Evolutionary conservation across 2,113 vertebrate genomes (phyloP).

Genomic region (Ahaetulla prasina): DNA sequence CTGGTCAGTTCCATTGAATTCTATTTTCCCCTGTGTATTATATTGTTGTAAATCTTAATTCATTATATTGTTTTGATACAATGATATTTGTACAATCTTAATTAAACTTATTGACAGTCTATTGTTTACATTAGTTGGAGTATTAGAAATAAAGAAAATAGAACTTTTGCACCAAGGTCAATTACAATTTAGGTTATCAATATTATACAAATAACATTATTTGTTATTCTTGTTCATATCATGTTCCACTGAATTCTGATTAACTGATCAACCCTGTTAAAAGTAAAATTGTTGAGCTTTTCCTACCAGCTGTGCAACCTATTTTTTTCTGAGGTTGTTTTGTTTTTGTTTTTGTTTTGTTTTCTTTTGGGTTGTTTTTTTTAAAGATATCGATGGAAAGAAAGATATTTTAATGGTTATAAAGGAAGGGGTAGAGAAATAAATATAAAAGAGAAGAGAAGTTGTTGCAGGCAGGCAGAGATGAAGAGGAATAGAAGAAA

Average conservation of each 20-base stretch:
- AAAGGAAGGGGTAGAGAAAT: not conserved
- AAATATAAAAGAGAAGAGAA: not conserved
- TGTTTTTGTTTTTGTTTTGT: not conserved
- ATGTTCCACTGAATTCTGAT: not conserved
- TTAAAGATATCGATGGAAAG: not conserved
- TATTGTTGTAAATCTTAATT: not conserved
- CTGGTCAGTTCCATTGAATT: not conserved
- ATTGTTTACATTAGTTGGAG: not conserved
- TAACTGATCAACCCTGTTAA: not conserved
- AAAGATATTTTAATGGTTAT: conserved; percentile 15
- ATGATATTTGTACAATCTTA: not conserved
- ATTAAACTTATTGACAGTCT: not conserved
- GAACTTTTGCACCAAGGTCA: not conserved
- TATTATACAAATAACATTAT: not conserved
- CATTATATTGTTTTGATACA: not conserved
- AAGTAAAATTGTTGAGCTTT: not conserved
- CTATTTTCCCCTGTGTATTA: not conserved
- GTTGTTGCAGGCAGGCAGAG: not conserved
- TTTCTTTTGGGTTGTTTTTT: not conserved
- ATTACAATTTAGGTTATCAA: not conserved
- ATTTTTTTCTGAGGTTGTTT: not conserved
- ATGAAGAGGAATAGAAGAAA: not conserved
- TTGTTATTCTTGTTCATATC: not conserved
- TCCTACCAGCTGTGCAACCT: not conserved
- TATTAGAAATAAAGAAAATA: not conserved